Evolutionary conservation across 2,113 vertebrate genomes (phyloP).

Genomic region (Apeltes quadracus): DNA sequence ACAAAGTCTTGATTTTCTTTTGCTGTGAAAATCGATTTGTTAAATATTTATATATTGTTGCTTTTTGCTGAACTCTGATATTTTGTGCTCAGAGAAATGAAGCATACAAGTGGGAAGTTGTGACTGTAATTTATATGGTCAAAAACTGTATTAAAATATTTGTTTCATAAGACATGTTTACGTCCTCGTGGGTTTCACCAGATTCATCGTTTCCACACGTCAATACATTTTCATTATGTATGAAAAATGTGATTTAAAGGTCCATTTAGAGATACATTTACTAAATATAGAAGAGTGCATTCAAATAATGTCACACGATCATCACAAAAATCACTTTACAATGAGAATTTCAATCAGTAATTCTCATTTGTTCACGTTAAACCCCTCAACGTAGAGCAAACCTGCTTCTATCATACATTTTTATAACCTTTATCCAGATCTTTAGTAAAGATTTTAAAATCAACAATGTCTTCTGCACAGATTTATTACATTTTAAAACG

Average conservation of each 20-base stretch:
- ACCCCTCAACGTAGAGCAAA: neutral
- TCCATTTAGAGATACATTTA: neutral
- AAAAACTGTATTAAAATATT: slow-evolving; percentile 19
- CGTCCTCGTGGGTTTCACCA: neutral
- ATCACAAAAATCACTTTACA: neutral
- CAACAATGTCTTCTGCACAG: neutral
- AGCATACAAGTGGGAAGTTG: neutral
- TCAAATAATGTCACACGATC: neutral
- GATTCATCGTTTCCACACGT: neutral
- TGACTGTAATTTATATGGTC: neutral
- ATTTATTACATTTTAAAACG: neutral
- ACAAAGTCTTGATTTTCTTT: too few species aligned
- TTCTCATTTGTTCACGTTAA: neutral
- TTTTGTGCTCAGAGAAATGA: neutral
- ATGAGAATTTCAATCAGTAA: neutral
- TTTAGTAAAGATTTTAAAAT: neutral
- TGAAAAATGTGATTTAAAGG: neutral
- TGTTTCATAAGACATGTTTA: neutral
- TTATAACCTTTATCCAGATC: neutral
- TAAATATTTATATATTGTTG: neutral
- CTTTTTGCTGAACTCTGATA: neutral
- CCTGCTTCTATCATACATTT: neutral
- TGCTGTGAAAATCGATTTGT: too few species aligned
- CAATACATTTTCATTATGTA: neutral
- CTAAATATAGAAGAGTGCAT: neutral